Base-by-base conservation (phyloP, 2,888 invertebrate species). In the Aplocera efformata region DNA sequence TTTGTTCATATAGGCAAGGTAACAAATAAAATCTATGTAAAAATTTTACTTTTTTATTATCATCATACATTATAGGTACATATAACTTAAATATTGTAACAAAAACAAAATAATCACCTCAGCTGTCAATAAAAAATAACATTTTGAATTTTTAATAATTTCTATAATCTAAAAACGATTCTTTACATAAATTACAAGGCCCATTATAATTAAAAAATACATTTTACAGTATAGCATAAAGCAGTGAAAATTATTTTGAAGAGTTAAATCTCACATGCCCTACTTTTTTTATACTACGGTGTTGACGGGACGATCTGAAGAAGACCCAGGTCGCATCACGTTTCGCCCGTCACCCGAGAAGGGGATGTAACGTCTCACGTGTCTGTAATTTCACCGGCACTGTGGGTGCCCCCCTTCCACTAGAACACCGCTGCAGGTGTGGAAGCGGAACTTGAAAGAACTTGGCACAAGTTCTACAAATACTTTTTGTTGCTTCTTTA, bases 131-230 rank as follows among this genome's bases (percentile, higher is more conserved):
- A 72, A 72, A 72, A 67, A 67, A 61, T 67, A 70, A 68, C 59
- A 67, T 76, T 78, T 75, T 60, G 65, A 80, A 79, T 75, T 75
- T 56, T 63, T 60, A 58, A 56, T 67, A 65, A 50, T 55, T 71
- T 72, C 69, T 79, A 78, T 63, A 60, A 67, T 68, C 72, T 81
- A 80, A 57, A 50, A 74, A 69, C 58, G 65, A 72, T 58, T 63
- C 58, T 72, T 82, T 85, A 84, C 80, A 84, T 79, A 82, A 69
- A 79, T 77, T 80, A 80, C 78, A 83, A 80, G 73, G 75, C 71
- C 67, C 67, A 53, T 58, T 53, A 55, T 50, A 31, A 33, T 32
- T 51, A 35, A 38, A 51, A 35, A 39, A 20, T 27, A 48, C 42
- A 34, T 43, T 51, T 10, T 40, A 28, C 36, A 39, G 34, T 33